These are phyloP conservation scores for Larimichthys crocea DNA, from an alignment of 2,113 vertebrate genomes.

Conservation along the genomic window DNA sequence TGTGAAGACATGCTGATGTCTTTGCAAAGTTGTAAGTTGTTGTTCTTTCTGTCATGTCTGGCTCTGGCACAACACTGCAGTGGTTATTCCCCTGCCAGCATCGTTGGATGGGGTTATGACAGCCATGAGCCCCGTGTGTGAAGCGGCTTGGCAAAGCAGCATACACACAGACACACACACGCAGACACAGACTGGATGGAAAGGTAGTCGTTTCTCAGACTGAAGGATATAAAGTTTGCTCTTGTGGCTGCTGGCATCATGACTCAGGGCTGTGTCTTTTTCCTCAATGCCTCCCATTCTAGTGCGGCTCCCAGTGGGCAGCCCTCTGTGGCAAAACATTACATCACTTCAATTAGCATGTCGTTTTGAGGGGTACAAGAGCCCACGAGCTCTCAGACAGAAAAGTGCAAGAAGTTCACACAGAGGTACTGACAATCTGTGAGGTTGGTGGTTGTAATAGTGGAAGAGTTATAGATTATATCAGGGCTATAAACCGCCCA, in stretches of 20 bases:
- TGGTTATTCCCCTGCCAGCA: conserved; percentile 66
- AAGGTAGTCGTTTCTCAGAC: conserved; percentile 69
- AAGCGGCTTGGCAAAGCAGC: conserved; percentile 46
- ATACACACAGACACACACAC: conserved; percentile 18
- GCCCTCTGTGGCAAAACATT: conserved; percentile 74
- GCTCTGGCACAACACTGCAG: conserved; percentile 60
- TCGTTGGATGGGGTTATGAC: conserved; percentile 73
- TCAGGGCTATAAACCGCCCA: conserved; percentile 77
- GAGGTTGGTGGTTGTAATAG: conserved; percentile 72
- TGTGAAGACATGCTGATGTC: conserved; percentile 67
- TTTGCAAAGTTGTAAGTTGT: conserved; percentile 59
- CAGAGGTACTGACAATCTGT: conserved; percentile 48
- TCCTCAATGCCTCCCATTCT: conserved; percentile 74
- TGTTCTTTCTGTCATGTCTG: conserved; percentile 77
- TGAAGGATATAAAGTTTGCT: conserved; percentile 68
- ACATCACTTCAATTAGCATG: conserved; percentile 79
- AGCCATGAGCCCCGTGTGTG: conserved; percentile 59
- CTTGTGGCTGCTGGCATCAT: conserved; percentile 73
- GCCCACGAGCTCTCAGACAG: conserved; percentile 46
- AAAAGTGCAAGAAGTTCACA: conserved; percentile 46
- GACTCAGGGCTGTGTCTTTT: conserved; percentile 68
- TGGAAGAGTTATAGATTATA: conserved; percentile 74
- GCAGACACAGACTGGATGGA: conserved; percentile 52
- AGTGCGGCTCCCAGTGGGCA: conserved; percentile 57
- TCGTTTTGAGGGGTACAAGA: conserved; percentile 57